Evolutionary conservation across 2,113 vertebrate genomes (phyloP), one percentile per base, ranked within the genome.

Genomic region (Rhinolophus sinicus): DNA sequence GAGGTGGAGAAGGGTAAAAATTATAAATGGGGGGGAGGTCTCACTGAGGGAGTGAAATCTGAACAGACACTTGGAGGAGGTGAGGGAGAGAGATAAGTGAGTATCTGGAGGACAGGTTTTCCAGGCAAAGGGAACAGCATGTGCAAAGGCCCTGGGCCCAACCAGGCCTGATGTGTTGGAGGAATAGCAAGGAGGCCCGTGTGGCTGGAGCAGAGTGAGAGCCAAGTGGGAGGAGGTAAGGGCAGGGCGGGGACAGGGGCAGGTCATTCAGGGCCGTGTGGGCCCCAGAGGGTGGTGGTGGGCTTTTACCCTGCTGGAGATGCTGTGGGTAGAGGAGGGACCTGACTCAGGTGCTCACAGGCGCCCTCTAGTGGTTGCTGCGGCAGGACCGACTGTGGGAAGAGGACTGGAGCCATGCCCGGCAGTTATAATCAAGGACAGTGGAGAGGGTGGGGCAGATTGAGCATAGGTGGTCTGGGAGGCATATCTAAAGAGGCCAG

Each of bases 121-220:
- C 30, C 69, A 33, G 38, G 69, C 15, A 21, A 30, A 24, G 83
- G 58, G 44, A 13, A 8, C 9, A 0, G 28, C 21, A 7, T 0
- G 0, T 92, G 60, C 88, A 83, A 96, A 96, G n/a, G 67, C 8
- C 88, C 88, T 35, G 8, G 62, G 81, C 76, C 87, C 60, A 40
- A 47, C 30, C 3, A 9, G 5, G 72, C 11, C 33, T 9, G 3
- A 14, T 0, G 3, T 21, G 58, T 28, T 16, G 58, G 58, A 33
- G 8, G n/a, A 33, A 38, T 2, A 47, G 65, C 28, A 1, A 81
- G 52, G 35, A 90, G 52, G 26, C 52, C 26, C 3, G 0, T 72
- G 54, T 35, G 52, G 18, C 88, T 30, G 24, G 12, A 69, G 28
- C 33, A 33, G 16, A n/a, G 35, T 0, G 3, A 38, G 4, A 35